Evolutionary conservation across 2,888 invertebrate species (phyloP).

Genomic region (Machimus atricapillus): DNA sequence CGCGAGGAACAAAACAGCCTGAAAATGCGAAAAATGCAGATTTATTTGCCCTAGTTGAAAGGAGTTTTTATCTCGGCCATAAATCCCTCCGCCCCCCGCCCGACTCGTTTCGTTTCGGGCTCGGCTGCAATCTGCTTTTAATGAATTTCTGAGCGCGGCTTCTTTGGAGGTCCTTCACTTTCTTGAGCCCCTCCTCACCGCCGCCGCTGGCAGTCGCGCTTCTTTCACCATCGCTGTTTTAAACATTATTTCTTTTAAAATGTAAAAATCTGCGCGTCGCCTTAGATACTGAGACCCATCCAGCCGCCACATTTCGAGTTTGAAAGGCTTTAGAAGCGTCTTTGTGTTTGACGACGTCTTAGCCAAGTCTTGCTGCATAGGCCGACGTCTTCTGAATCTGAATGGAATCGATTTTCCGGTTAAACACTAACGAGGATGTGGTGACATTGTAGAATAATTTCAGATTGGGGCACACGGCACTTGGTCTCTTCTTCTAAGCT

Average conservation of each 20-base stretch:
- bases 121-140: conserved; percentile 14
- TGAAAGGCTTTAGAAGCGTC: neutral
- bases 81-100: neutral
- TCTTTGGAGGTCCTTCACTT: neutral
- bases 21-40: conserved; percentile 26
- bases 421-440: neutral
- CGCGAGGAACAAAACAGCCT: neutral
- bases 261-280: neutral
- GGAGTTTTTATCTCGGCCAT: conserved; percentile 21
- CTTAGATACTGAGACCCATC: neutral
- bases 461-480: neutral
- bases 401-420: neutral
- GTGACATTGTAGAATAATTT: neutral
- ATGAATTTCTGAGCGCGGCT: conserved; percentile 4
- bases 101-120: neutral
- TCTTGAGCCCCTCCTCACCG: neutral
- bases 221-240: neutral
- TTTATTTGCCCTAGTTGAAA: conserved; percentile 29
- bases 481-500: neutral
- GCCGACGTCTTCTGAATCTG: neutral
- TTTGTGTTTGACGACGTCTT: neutral
- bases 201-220: neutral
- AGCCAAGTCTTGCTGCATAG: neutral
- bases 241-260: neutral
- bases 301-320: neutral